Evolutionary conservation across 2,113 vertebrate species (phyloP), one percentile per base, ranked within the genome.

Genomic region (Oxyura jamaicensis): DNA sequence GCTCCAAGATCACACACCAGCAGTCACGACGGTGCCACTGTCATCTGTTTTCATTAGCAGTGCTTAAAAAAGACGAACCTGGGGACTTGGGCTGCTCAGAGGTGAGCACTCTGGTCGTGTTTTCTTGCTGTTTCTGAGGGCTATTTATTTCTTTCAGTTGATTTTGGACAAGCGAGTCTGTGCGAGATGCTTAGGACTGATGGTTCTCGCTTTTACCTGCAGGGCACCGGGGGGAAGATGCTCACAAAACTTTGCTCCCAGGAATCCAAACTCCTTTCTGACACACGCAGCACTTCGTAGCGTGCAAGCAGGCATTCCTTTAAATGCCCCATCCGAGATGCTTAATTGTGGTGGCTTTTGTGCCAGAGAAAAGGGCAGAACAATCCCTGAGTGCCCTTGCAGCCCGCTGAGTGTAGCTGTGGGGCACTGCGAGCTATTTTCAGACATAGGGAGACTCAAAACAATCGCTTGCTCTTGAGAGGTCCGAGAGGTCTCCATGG

Each of bases 381-480:
- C 31, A 72, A 46, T 46, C 69, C 62, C 63, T 59, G 75, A 92
- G 58, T 76, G 90, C 82, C 71, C 29, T 66, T 55, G 16, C 46
- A 48, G 41, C 62, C 20, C 0, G 0, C 53, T 92, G 71, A 91
- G 52, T 85, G 23, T 93, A 85, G 93, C 96, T 95, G 58, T 76
- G 92, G 92, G 95, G 95, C 94, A 35, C 76, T 96, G 65, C 66
- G 50, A 44, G 36, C 69, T 90, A 33, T 91, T 95, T 90, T 86
- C 78, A 83, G 58, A 90, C 1, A 5, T 3, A 4, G n/a, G 35
- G 39, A 84, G 28, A 42, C 28, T 53, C 6, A 82, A 82, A 90
- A 42, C 65, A 65, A 13, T 88, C 35, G 23, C 20, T 9, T 71
- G 60, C 65, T 56, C 41, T 83, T 78, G 48, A 77, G 79, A 48